Evolutionary conservation across 1,140 invertebrate species (phyloP).

Genomic region (Druon quercuslanigerum): DNA sequence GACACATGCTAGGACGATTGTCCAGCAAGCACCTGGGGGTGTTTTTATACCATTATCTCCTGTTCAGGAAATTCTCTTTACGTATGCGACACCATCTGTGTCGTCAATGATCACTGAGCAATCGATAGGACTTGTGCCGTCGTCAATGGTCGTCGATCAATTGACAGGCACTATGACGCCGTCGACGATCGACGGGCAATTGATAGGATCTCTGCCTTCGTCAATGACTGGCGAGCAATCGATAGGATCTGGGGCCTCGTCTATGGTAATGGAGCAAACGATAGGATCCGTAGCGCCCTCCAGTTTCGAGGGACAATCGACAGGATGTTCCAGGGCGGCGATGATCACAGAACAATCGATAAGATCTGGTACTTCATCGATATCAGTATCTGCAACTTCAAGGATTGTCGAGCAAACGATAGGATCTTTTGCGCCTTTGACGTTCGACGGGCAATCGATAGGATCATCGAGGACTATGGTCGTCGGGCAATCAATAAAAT

Average conservation of each 20-base stretch:
- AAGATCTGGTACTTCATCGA: background rate
- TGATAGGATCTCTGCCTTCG: background rate
- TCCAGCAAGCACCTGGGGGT: constrained; percentile 63
- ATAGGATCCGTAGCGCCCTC: too few relatives aligned
- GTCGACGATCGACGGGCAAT: too few relatives aligned
- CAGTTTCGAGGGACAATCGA: too few relatives aligned
- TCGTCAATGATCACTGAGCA: constrained; percentile 63
- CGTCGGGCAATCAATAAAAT: too few relatives aligned
- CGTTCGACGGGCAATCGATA: too few relatives aligned
- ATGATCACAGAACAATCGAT: too few relatives aligned
- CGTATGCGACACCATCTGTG: constrained; percentile 69
- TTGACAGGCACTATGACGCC: constrained; percentile 30
- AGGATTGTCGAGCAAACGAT: constrained; percentile 11
- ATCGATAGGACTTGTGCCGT: background rate
- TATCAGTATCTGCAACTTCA: too few relatives aligned
- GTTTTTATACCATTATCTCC: constrained; percentile 70
- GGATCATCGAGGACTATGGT: too few relatives aligned
- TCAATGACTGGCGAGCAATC: too few relatives aligned
- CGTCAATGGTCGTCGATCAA: constrained; percentile 22
- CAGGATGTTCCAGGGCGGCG: too few relatives aligned
- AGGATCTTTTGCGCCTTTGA: constrained; percentile 10
- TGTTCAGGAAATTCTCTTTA: constrained; percentile 70
- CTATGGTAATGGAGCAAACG: too few relatives aligned
- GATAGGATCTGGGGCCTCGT: too few relatives aligned
- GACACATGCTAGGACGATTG: constrained; percentile 45